Evolutionary conservation across 2,113 vertebrate genomes (phyloP), one percentile per base, ranked within the genome.

Genomic region (Gracilinanus agilis): DNA sequence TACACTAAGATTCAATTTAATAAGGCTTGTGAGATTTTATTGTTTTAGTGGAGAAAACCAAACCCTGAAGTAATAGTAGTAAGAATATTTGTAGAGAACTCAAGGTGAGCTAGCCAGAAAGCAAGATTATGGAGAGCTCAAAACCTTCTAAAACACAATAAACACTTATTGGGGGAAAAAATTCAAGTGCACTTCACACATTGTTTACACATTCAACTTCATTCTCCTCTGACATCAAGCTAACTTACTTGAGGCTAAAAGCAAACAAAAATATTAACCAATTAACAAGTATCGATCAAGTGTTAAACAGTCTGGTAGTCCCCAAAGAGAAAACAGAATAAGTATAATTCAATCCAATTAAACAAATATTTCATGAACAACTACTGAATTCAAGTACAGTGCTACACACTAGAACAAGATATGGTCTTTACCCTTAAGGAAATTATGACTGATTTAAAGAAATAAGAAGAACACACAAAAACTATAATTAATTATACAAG

Each of bases 61-160:
- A 93, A 19, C 8, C 9, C 9, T 91, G 34, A 40, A 40, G 67
- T 40, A 83, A 58, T 94, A 27, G 29, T 21, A 12, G 9, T 55
- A 91, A 91, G n/a, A 94, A 92, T 11, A 90, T 94, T 93, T 95
- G 3, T 13, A 94, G 61, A 34, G 9, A 92, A 90, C 16, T 95
- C 40, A 27, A 92, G 94, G 10, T 13, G 53, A 95, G 7, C 0
- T 61, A 27, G 9, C 1, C 24, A 89, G 8, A 3, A 55, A 40
- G 13, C 23, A 55, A 90, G 8, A 90, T 90, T 44, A 21, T 11
- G 44, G 40, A 19, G 89, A 90, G 29, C 0, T 88, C 56, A 53
- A 91, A 34, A 7, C 13, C 25, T 55, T 55, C 19, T 34, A 16
- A 9, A 34, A 67, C 24, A 2, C 91, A 54, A 0, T 75, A 54